A percentile compares a stretch with the other conserved stretches of the same genome.
These are phyloP conservation scores for Xenopus borealis DNA, from an alignment of 2,113 vertebrate species.

Conservation along the genomic window DNA sequence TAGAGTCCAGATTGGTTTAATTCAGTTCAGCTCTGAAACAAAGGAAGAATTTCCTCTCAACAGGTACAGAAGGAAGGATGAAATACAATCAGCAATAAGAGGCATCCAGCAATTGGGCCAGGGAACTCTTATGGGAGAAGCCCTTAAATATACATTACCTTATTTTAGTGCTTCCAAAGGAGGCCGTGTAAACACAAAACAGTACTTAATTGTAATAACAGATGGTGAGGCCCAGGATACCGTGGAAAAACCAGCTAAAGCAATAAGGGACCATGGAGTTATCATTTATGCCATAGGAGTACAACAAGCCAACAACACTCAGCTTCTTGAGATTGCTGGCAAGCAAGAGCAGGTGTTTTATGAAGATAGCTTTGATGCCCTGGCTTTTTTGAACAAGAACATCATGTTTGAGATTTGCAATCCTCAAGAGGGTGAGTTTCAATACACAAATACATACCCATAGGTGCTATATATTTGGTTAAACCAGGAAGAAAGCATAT, in stretches of 20 bases:
- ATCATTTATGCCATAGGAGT: constrained; percentile 74
- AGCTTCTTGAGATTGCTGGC: constrained; percentile 74
- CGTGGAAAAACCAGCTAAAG: constrained; percentile 60
- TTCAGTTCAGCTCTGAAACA: constrained; percentile 69
- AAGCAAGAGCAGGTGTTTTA: constrained; percentile 57
- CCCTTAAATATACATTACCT: constrained; percentile 57
- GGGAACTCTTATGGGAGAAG: constrained; percentile 66
- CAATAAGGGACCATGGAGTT: constrained; percentile 67
- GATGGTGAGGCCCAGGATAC: constrained; percentile 71
- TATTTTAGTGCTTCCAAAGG: constrained; percentile 65
- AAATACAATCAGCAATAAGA: constrained; percentile 55
- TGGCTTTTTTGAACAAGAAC: constrained; percentile 66
- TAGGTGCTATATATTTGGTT: too few species aligned
- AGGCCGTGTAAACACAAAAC: constrained; percentile 62
- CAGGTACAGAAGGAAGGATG: constrained; percentile 44
- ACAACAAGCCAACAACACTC: constrained; percentile 57
- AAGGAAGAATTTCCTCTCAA: constrained; percentile 66
- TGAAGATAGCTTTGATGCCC: constrained; percentile 64
- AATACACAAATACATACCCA: too few species aligned
- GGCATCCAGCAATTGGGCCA: constrained; percentile 60
- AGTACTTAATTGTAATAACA: constrained; percentile 75
- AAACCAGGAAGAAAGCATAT: too few species aligned
- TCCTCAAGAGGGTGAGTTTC: constrained; percentile 60
- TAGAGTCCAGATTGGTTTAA: constrained; percentile 68
- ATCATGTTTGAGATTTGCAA: constrained; percentile 70